A percentile compares a stretch with the other conserved stretches of the same genome.
Conservation (phyloP, 2,113 vertebrate genomes). For the Acanthochromis polyacanthus region DNA sequence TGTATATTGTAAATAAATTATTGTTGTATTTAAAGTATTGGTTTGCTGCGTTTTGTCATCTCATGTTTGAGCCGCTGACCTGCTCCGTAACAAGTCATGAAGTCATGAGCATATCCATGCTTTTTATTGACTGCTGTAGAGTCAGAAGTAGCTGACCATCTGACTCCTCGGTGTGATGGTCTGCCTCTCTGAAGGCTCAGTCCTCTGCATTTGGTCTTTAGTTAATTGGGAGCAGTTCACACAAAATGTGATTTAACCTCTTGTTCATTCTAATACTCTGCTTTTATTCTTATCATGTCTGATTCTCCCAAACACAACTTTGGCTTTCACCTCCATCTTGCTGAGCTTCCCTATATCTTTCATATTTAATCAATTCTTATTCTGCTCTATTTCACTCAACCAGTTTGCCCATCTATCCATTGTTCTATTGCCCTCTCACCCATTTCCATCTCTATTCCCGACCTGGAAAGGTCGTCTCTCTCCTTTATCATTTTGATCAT, state of each 20-base stretch:
- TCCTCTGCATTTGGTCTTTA: neutral
- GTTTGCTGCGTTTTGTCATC: too few species aligned
- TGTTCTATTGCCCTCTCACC: conserved; percentile 24
- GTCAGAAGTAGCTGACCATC: neutral
- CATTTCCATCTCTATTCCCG: conserved; percentile 18
- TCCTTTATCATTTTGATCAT: conserved; percentile 55
- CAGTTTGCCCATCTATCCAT: neutral
- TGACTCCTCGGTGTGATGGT: neutral
- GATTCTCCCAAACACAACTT: conserved; percentile 1
- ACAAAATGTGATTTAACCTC: neutral
- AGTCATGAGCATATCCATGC: conserved; percentile 6
- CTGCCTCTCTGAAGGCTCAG: neutral
- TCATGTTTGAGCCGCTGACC: too few species aligned
- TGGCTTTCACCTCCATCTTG: conserved; percentile 5
- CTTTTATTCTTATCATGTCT: neutral
- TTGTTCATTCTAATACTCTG: neutral
- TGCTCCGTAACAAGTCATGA: too few species aligned
- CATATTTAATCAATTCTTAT: neutral
- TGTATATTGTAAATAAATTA: too few species aligned
- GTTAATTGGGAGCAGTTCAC: neutral
- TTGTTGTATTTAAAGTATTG: too few species aligned
- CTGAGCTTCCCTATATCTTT: neutral
- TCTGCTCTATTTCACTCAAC: conserved; percentile 31
- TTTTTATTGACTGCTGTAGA: neutral
- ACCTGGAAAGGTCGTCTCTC: conserved; percentile 10